Evolutionary conservation across 1,140 invertebrate genomes (phyloP).

Genomic region (Drosophila serrata): DNA sequence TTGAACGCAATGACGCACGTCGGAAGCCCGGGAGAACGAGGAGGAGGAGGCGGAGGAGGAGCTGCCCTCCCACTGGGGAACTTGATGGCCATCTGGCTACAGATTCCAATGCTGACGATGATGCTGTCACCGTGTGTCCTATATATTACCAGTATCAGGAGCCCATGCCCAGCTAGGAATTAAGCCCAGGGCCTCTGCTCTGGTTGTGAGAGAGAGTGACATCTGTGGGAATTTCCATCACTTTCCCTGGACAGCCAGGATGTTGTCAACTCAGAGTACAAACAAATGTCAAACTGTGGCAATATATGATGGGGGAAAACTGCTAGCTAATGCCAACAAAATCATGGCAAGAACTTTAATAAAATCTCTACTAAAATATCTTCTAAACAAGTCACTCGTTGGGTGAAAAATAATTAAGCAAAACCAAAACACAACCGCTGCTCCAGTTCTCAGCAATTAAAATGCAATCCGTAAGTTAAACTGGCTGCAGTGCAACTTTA

Average conservation of each 20-base stretch:
- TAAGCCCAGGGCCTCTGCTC: neutral
- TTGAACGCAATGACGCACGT: slow-evolving; percentile 43
- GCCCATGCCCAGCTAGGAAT: neutral
- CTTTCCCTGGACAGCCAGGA: slow-evolving; percentile 19
- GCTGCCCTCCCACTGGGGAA: neutral
- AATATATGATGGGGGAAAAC: neutral
- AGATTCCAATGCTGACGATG: slow-evolving; percentile 30
- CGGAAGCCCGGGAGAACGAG: neutral
- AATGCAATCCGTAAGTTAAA: slow-evolving; percentile 6
- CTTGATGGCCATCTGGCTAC: neutral
- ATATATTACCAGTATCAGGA: slow-evolving; percentile 12
- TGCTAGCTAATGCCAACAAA: neutral
- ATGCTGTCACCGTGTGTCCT: slow-evolving; percentile 20
- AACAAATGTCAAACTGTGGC: slow-evolving; percentile 3
- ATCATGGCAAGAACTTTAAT: too few relatives aligned
- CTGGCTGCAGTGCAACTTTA: slow-evolving; percentile 24
- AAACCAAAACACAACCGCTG: slow-evolving; percentile 28
- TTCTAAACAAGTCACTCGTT: neutral
- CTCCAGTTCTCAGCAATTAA: slow-evolving; percentile 38
- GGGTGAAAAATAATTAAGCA: neutral
- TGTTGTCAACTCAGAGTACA: slow-evolving; percentile 15
- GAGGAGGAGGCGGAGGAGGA: neutral
- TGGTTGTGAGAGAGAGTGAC: slow-evolving; percentile 24
- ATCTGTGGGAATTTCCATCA: slow-evolving; percentile 25
- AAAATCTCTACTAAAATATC: too few relatives aligned